These are phyloP conservation scores for Hemiprocne comata DNA, from an alignment of 2,113 vertebrate species.

Conservation along the genomic window DNA sequence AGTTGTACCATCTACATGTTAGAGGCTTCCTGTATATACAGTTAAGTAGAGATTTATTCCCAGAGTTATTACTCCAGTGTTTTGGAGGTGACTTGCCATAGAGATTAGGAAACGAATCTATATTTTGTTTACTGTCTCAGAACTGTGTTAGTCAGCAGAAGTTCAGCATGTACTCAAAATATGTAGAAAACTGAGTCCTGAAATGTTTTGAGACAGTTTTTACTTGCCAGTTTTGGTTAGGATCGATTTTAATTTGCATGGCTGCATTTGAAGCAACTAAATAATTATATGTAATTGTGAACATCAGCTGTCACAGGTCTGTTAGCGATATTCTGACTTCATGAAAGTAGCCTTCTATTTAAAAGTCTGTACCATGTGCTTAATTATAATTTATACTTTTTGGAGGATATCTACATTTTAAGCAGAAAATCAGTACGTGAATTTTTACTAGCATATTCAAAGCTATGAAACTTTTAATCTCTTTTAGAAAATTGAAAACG, in stretches of 20 bases:
- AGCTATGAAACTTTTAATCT: slow-evolving; percentile 29
- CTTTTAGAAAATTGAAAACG: slow-evolving; percentile 95
- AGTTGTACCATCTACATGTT: not conserved
- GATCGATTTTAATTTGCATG: not conserved
- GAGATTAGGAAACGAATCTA: not conserved
- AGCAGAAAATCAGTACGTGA: not conserved
- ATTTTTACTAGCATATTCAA: not conserved
- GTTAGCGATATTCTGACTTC: not conserved
- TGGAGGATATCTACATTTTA: not conserved
- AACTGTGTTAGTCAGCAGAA: not conserved
- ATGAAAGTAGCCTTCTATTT: not conserved
- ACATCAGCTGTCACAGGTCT: not conserved
- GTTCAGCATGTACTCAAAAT: not conserved
- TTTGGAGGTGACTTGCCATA: not conserved
- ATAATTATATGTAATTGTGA: not conserved
- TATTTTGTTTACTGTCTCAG: not conserved
- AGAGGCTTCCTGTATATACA: not conserved
- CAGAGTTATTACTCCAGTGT: not conserved
- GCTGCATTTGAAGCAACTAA: not conserved
- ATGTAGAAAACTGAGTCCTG: not conserved
- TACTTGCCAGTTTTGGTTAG: not conserved
- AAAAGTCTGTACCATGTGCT: not conserved
- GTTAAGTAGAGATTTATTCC: not conserved
- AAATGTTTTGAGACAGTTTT: not conserved
- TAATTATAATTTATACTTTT: not conserved